Evolutionary conservation across 2,888 invertebrate species (phyloP).

Genomic region (Eristalis intricaria): DNA sequence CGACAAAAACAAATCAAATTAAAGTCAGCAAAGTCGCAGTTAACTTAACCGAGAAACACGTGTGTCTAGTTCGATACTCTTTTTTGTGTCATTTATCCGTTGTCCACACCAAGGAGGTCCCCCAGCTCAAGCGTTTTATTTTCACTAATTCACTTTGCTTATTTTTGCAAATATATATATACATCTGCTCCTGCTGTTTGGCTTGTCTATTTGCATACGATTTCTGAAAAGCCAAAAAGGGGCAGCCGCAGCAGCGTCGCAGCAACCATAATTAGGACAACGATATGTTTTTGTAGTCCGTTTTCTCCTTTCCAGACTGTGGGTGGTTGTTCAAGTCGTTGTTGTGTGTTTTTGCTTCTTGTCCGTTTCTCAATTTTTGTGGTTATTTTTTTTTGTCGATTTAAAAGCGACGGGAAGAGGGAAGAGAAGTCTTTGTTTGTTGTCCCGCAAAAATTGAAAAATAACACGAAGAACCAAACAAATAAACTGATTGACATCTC

Average conservation of each 20-base stretch:
- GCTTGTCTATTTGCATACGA: conserved; percentile 47
- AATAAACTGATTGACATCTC: conserved; percentile 65
- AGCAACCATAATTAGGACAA: conserved; percentile 61
- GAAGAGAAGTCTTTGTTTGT: conserved; percentile 46
- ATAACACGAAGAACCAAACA: conserved; percentile 47
- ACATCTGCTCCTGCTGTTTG: conserved; percentile 1
- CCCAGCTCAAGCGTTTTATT: conserved; percentile 1
- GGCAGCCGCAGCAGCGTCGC: conserved; percentile 20
- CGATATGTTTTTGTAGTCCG: conserved; percentile 29
- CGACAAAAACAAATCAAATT: conserved; percentile 3
- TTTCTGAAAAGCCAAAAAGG: conserved; percentile 46
- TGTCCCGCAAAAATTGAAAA: conserved; percentile 32
- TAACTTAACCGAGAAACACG: conserved; percentile 56
- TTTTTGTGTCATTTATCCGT: conserved; percentile 2
- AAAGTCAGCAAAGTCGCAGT: conserved; percentile 55
- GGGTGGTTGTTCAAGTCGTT: conserved; percentile 30
- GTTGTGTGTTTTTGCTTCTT: background rate
- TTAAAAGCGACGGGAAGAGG: conserved; percentile 20
- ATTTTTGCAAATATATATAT: conserved; percentile 4
- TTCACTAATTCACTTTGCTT: conserved; percentile 16
- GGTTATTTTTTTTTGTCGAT: conserved; percentile 8
- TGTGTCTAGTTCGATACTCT: conserved; percentile 44
- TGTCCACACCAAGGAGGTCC: conserved; percentile 48
- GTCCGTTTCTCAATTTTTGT: conserved; percentile 1
- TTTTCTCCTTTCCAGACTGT: conserved; percentile 35